Base-by-base conservation (phyloP, 2,888 invertebrate species). In the Cotesia congregata region DNA sequence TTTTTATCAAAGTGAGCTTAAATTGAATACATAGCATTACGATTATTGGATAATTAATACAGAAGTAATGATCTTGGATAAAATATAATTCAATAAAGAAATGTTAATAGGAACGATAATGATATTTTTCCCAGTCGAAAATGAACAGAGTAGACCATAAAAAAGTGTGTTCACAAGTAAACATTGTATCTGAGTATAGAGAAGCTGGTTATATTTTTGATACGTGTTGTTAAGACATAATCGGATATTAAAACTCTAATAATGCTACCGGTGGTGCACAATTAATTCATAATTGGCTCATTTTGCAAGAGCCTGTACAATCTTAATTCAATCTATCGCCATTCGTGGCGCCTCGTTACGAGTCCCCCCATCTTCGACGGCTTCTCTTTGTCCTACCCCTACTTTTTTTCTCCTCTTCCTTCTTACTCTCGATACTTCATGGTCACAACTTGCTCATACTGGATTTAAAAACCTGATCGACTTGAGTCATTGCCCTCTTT, bases 291-390 rank as follows among this genome's bases (percentile, higher is more conserved):
- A 88, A 89, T 89, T 88, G 88, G 88, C 87, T 86, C 86, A 87
- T 88, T 88, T 85, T 80, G 84, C 86, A 83, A 84, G 83, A 86
- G 85, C 84, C 83, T 81, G 80, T 83, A 83, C 86, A 88, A 89
- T 89, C 89, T 89, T 88, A 88, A 88, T 89, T 89, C 86, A 88
- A 89, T 89, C 88, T 88, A 88, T 88, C 86, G 87, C 87, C 86
- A 85, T 87, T 87, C 81, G 83, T 82, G 84, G 84, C 83, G 84
- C 85, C 85, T 87, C 85, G 84, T 88, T 86, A 86, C 83, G 79
- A 83, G 76, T 81, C 79, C 80, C 30, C 81, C 83, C 74, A 80
- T 81, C 77, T 81, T 83, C 83, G 81, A 84, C 81, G 80, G 79
- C 82, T 81, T 81, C 79, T 79, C 80, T 77, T 78, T 78, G 74